Evolutionary conservation across 2,888 invertebrate genomes (phyloP), one percentile per base, ranked within the genome.

Genomic region (Theristus sp.): DNA sequence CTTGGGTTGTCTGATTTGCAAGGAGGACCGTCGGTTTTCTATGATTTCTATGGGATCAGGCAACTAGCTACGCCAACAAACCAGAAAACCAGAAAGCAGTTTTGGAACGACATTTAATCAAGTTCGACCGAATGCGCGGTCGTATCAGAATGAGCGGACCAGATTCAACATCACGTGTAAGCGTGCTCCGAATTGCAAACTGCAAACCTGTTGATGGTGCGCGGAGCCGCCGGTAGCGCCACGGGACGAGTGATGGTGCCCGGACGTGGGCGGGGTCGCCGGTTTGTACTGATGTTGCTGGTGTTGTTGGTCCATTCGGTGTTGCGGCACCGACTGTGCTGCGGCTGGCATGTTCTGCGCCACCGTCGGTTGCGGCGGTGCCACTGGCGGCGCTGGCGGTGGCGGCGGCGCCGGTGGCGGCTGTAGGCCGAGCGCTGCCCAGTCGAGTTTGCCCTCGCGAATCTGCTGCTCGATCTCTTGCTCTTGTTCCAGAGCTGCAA

Each of bases 391-490:
- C 13, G 52, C 52, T n/a, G 25, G 52, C 52, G 52, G 52, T 24
- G 49, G 49, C 13, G 26, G 27, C 52, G n/a, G 52, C 13, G 52
- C 52, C 3, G n/a, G n/a, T n/a, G n/a, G n/a, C 38, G 38, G 38
- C 20, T 10, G 10, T 20, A 49, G 13, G 49, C 49, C 49, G 13
- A 49, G n/a, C 49, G n/a, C 3, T n/a, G 49, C 6, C 49, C 49
- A 49, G 38, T 66, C 65, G 62, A 68, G 64, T 57, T 69, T 70
- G 30, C 71, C 71, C 10, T 66, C 67, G 26, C 64, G 56, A 17
- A 71, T 69, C 58, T 72, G 70, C 52, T 66, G 64, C 58, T 71
- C 71, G 59, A 69, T 65, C 58, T 69, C 69, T 64, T 67, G 47
- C 60, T 65, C 65, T 26, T 49, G 55, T 13, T 29, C n/a, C 29